Evolutionary conservation across 2,797 vertebrate species (phyloP), one percentile per base, ranked within the genome.

Genomic region (Erpetoichthys calabaricus): DNA sequence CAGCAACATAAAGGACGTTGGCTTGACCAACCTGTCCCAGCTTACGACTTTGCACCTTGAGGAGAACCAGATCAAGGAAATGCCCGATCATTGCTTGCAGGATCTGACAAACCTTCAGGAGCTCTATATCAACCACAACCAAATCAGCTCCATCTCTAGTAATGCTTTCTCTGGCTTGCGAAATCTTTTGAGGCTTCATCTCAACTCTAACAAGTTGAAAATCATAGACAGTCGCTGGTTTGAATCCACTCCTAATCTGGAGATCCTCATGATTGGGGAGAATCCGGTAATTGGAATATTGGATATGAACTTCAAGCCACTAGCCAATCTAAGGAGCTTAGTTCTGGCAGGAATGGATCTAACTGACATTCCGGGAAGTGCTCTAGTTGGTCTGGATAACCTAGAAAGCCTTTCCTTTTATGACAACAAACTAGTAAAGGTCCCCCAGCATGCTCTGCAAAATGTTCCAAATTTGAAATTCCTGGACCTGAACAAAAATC

Each of bases 191-290:
- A 86, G 95, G 62, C 90, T 98, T 45, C 95, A 98, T 65, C 87
- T 98, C 47, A 98, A 98, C 70, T 95, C 95, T 58, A 98, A 98
- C 73, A 91, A 83, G 61, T 74, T 98, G 55, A 90, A 85, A 68
- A 77, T 85, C 57, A 98, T 98, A 8, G 89, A 89, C 63, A 92
- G 87, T 65, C 90, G 86, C 49, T 98, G 95, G 95, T 98, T 98
- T 77, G 90, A 93, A 65, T 86, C 88, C 1, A 98, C 92, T 0
- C 93, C 94, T 49, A 98, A 96, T 66, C 68, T 98, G 57, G 95
- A 98, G 75, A 98, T 98, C 55, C 88, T 98, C 49, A 98, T 98
- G 94, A 97, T 98, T 62, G 95, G 95, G 43, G 95, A 98, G 75
- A 98, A 98, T 67, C 95, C 94, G 1, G 88, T 98, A 59, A 80